Evolutionary conservation across 1,140 invertebrate species (phyloP), one percentile per base, ranked within the genome.

Genomic region (Nilaparvata lugens): DNA sequence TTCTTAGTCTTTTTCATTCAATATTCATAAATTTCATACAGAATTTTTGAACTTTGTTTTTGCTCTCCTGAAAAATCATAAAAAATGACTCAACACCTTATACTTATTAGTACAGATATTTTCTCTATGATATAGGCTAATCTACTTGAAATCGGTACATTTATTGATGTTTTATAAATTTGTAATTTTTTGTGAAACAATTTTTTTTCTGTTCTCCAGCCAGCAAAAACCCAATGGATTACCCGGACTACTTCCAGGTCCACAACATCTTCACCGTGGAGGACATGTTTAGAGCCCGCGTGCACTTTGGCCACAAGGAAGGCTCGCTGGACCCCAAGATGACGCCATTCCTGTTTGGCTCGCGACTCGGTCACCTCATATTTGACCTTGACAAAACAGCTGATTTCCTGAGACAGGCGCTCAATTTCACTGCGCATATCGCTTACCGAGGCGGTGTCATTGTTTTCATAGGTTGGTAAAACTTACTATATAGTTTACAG

Each of bases 311-410:
- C 1, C 97, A 99, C 70, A 95, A 92, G 72, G 82, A 86, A 60
- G 93, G 93, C n/a, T 91, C 90, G 0, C 70, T 97, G 0, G 82
- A 95, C 76, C 78, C 86, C 25, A 79, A 83, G 64, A 99, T 99
- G 96, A 79, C 78, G 62, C 91, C 88, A 0, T 98, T 91, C 70
- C 73, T 99, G 2, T 98, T 89, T 78, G 97, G 97, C 14, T 86
- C 83, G 51, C 81, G 97, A 61, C 74, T 96, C n/a, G 93, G 87
- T 0, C 86, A 95, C 64, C 75, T 94, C 48, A 93, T 99, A 65
- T 87, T 99, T 71, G 95, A 99, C 76, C 78, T 99, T 52, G 90
- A 99, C 69, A 83, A 91, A 68, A 98, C 96, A 0, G 85, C 89
- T 2, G 79, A 86, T 25, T 80, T 89, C 68, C 75, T 99, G 21